phyloP scores from a whole-genome alignment of 2,797 vertebrate genomes.

The Sebastes nivosus region DNA sequence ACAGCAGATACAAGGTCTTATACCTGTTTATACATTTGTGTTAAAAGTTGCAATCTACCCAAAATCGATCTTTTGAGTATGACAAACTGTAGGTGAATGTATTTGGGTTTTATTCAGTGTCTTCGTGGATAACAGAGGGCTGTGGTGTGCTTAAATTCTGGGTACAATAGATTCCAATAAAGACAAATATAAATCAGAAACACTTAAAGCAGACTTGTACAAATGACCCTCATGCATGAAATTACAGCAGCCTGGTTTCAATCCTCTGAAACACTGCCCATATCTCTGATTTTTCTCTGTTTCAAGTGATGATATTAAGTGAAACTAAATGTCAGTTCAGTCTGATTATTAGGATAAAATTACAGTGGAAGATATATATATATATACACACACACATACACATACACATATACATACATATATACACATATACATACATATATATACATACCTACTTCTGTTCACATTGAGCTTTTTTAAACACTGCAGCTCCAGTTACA shows the following conservation, averaged over 20 bases:
- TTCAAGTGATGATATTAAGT: not conserved
- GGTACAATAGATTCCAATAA: not conserved
- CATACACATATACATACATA: no score
- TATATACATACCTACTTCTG: not conserved
- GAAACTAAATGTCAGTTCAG: not conserved
- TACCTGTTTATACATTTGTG: not conserved
- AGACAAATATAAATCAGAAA: no score
- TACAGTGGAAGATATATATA: no score
- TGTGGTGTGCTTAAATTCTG: not conserved
- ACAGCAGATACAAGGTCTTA: conserved; percentile 92
- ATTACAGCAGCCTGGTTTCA: not conserved
- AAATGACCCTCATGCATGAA: not conserved
- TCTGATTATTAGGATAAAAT: not conserved
- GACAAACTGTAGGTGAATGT: not conserved
- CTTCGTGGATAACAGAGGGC: not conserved
- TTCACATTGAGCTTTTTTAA: not conserved
- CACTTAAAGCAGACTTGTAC: not conserved
- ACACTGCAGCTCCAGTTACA: not conserved
- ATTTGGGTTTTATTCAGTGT: not conserved
- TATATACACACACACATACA: rapidly evolving
- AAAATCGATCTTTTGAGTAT: not conserved
- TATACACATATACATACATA: no score
- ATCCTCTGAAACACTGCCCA: not conserved
- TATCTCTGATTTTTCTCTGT: not conserved
- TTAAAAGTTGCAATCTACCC: not conserved